Evolutionary conservation across 92 coral and sea anemone species (phyloP).

Genomic region (Muricea muricata): DNA sequence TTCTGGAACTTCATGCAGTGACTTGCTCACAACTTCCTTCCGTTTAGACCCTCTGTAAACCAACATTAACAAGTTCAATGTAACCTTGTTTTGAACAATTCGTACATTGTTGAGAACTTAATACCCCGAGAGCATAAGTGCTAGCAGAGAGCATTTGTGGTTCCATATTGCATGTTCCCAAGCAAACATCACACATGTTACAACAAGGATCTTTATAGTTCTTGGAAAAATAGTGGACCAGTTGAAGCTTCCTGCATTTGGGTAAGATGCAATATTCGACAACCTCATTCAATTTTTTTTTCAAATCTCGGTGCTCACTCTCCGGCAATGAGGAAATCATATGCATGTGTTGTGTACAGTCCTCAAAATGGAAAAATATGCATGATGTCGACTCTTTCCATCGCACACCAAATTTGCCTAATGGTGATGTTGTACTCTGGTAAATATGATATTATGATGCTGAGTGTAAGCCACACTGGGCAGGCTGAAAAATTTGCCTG

Average conservation of each 20-base stretch:
- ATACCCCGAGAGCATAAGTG: slow-evolving; percentile 45
- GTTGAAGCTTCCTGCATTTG: too few relatives aligned
- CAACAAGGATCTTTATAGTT: slow-evolving; percentile 33
- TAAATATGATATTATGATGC: too few relatives aligned
- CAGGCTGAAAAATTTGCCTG: too few relatives aligned
- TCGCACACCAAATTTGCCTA: too few relatives aligned
- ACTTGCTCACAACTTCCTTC: slow-evolving; percentile 44
- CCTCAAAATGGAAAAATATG: too few relatives aligned
- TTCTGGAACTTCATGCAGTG: slow-evolving; percentile 35
- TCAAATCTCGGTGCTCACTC: too few relatives aligned
- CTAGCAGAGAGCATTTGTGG: slow-evolving; percentile 47
- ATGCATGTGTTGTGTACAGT: too few relatives aligned
- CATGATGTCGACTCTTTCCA: background rate
- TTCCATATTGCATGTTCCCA: background rate
- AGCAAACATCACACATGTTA: slow-evolving; percentile 50
- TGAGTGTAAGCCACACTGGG: too few relatives aligned
- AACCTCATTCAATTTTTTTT: too few relatives aligned
- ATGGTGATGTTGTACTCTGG: too few relatives aligned
- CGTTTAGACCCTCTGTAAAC: slow-evolving; percentile 61
- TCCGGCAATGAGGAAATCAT: too few relatives aligned
- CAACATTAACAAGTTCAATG: slow-evolving; percentile 33
- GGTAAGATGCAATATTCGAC: too few relatives aligned
- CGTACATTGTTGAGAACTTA: slow-evolving; percentile 56
- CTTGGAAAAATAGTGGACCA: slow-evolving; percentile 11
- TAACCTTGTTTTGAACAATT: slow-evolving; percentile 39